A percentile compares a stretch with the other conserved stretches of the same genome.
Evolutionary conservation across 2,888 invertebrate genomes (phyloP).

Genomic region (Perizoma affinitatum): DNA sequence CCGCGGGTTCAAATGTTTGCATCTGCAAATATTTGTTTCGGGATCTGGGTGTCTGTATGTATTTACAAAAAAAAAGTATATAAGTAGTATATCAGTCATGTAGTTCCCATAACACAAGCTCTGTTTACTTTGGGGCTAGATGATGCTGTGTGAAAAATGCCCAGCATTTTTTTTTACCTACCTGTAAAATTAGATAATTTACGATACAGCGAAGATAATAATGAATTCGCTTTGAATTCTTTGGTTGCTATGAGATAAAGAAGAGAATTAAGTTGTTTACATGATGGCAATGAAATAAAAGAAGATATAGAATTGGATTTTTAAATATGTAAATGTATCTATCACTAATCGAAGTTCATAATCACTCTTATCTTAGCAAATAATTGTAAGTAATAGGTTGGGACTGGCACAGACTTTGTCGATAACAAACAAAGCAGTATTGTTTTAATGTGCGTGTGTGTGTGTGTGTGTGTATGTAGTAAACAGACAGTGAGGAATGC

Average conservation of each 20-base stretch:
- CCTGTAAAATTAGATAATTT: constrained; percentile 62
- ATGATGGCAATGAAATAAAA: constrained; percentile 58
- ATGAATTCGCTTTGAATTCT: constrained; percentile 69
- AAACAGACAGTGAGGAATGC: constrained; percentile 61
- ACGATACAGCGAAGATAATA: constrained; percentile 64
- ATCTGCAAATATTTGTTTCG: too few relatives aligned
- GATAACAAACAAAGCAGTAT: constrained; percentile 34
- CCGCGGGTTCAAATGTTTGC: too few relatives aligned
- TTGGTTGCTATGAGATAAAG: constrained; percentile 67
- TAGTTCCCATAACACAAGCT: too few relatives aligned
- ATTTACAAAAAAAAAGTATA: too few relatives aligned
- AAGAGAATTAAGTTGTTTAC: constrained; percentile 33
- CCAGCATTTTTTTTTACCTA: too few relatives aligned
- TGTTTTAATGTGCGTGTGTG: constrained; percentile 26
- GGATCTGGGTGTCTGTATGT: too few relatives aligned
- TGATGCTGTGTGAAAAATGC: too few relatives aligned
- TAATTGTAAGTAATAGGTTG: constrained; percentile 26
- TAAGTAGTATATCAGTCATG: too few relatives aligned
- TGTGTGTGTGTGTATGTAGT: constrained; percentile 35
- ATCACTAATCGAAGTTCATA: constrained; percentile 21
- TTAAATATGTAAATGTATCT: constrained; percentile 26
- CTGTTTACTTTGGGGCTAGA: too few relatives aligned
- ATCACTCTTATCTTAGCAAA: constrained; percentile 21
- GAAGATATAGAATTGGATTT: constrained; percentile 29
- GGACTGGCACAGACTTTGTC: constrained; percentile 27